Percentiles rank a stretch among this genome's conserved stretches.
phyloP scores from a whole-genome alignment of 2,888 invertebrate genomes.

The Tridacna gigas region DNA sequence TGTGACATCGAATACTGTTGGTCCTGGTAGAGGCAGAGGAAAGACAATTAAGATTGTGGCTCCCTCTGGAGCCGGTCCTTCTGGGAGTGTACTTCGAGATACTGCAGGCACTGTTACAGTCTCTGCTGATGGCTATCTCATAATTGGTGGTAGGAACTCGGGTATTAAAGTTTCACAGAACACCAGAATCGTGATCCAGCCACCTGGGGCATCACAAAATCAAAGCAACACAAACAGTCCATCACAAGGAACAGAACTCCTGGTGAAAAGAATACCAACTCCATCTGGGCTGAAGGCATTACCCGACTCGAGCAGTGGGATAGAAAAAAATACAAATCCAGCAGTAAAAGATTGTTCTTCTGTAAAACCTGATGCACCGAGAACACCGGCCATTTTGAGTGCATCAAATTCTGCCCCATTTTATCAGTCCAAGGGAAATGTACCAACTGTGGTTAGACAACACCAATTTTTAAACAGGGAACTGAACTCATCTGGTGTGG shows the following conservation, averaged over 20 bases:
- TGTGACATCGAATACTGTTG: background rate
- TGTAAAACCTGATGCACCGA: background rate
- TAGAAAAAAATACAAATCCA: background rate
- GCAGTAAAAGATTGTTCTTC: background rate
- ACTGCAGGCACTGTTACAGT: conserved; percentile 62
- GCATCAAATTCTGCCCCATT: background rate
- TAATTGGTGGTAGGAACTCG: conserved; percentile 61
- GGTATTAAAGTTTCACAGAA: conserved; percentile 61
- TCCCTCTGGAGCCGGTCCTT: conserved; percentile 5
- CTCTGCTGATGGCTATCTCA: conserved; percentile 57
- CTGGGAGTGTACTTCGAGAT: conserved; percentile 43
- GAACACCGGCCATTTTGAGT: conserved; percentile 7
- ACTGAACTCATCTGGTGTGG: conserved; percentile 18
- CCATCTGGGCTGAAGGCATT: conserved; percentile 22
- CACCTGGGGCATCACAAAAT: conserved; percentile 34
- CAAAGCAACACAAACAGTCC: background rate
- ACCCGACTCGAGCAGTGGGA: conserved; percentile 11
- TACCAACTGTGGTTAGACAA: conserved; percentile 1
- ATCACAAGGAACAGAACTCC: conserved; percentile 23
- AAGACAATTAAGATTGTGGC: conserved; percentile 58
- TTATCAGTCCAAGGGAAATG: background rate
- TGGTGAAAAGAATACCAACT: conserved; percentile 47
- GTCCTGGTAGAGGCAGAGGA: background rate
- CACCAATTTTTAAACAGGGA: conserved; percentile 21
- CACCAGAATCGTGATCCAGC: conserved; percentile 64